Conservation (phyloP, 2,113 vertebrate species). For the Catharus minimus region DNA sequence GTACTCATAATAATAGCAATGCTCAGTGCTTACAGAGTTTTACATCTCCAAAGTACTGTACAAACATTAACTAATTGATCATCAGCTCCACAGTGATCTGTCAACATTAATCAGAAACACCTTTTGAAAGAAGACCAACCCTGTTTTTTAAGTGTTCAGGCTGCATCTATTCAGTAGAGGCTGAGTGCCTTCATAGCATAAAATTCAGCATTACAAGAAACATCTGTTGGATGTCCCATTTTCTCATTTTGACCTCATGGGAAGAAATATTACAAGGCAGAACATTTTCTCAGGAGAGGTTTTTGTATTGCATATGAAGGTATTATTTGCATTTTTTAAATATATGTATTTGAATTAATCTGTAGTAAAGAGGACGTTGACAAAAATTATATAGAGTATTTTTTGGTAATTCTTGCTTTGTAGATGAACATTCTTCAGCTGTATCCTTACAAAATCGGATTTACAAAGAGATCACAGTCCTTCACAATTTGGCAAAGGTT, state of each 20-base stretch:
- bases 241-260: not conserved
- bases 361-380: not conserved
- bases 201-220: not conserved
- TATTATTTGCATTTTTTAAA: accelerated
- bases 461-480: not conserved
- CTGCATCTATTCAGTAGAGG: not conserved
- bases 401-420: not conserved
- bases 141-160: not conserved
- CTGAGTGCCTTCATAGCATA: not conserved
- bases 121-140: not conserved
- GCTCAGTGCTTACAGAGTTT: constrained; percentile 9
- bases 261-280: not conserved
- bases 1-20: not conserved
- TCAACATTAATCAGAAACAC: constrained; percentile 37
- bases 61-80: constrained; percentile 62
- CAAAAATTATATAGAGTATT: accelerated
- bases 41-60: constrained; percentile 33
- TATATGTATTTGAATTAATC: not conserved
- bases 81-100: not conserved
- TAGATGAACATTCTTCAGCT: not conserved
- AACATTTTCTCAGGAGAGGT: not conserved
- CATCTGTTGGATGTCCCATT: not conserved
- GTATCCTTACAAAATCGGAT: not conserved
- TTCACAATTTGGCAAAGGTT: not conserved
- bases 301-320: not conserved